phyloP scores from a whole-genome alignment of 1,140 invertebrate species.

The Popillia japonica region DNA sequence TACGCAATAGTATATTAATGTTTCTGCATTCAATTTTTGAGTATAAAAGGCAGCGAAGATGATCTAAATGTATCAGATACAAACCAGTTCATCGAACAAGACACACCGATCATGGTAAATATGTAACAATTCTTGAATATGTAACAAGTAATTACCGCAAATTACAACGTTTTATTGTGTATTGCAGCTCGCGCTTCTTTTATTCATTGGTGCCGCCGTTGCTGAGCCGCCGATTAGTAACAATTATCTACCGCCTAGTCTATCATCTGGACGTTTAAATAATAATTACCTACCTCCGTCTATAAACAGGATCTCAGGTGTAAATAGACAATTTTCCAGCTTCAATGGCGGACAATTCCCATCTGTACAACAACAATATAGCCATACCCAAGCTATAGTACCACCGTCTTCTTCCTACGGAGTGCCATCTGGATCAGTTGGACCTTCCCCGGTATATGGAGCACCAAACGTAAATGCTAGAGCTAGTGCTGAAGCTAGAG shows the following conservation, averaged over 20 bases:
- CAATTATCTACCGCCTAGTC: neutral
- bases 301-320: neutral
- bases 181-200: neutral
- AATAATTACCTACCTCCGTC: constrained; percentile 22
- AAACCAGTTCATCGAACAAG: neutral
- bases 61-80: neutral
- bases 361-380: neutral
- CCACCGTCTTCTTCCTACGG: neutral
- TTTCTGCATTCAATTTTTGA: neutral
- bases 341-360: neutral
- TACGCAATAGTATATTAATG: neutral
- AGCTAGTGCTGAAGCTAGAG: neutral
- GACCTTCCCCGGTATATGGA: constrained; percentile 30
- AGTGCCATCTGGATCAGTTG: neutral
- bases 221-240: neutral
- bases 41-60: constrained; percentile 19
- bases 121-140: neutral
- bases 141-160: neutral
- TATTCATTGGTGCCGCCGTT: neutral
- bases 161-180: neutral
- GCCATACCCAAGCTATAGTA: neutral
- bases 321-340: neutral
- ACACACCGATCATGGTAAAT: neutral
- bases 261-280: neutral
- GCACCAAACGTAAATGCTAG: neutral